A percentile compares a stretch with the other conserved stretches of the same genome.
Conservation (phyloP, 37 sponge, comb jelly and placozoan species). For the Eunapius fragilis region DNA sequence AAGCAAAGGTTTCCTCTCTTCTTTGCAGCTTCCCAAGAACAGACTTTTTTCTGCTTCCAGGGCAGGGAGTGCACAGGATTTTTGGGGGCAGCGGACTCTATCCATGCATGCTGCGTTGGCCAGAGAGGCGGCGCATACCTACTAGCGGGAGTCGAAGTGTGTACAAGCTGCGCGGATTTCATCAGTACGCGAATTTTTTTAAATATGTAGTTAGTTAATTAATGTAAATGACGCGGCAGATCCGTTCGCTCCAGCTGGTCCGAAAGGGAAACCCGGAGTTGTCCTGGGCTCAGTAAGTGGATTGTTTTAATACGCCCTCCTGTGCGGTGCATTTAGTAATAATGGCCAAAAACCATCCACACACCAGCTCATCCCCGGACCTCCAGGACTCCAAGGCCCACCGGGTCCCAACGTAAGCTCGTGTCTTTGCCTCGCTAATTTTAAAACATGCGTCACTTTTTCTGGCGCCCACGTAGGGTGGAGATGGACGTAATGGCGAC, state of each 20-base stretch:
- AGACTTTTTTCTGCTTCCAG: no score
- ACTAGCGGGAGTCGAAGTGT: background rate
- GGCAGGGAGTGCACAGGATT: no score
- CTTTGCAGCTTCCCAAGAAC: no score
- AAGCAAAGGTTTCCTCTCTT: no score
- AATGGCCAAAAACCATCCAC: background rate
- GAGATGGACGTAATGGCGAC: constrained; percentile 45
- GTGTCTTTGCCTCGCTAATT: background rate
- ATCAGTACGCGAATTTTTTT: background rate
- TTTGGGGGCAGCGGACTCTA: background rate
- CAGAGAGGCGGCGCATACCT: background rate
- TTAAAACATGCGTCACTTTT: background rate
- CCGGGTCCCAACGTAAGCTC: constrained; percentile 59
- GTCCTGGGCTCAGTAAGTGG: background rate
- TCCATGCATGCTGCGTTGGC: background rate
- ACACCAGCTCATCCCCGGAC: constrained; percentile 30
- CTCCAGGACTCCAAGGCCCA: constrained; percentile 47
- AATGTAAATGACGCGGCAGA: background rate
- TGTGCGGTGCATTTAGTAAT: background rate
- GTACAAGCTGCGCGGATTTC: background rate
- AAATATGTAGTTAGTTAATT: background rate
- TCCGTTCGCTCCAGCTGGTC: background rate
- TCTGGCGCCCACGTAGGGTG: constrained; percentile 28
- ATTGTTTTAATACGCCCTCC: background rate
- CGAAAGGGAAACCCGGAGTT: background rate